These are phyloP conservation scores for Pseudomyrmex flavicornis DNA, from an alignment of 1,140 invertebrate species.

Conservation along the genomic window DNA sequence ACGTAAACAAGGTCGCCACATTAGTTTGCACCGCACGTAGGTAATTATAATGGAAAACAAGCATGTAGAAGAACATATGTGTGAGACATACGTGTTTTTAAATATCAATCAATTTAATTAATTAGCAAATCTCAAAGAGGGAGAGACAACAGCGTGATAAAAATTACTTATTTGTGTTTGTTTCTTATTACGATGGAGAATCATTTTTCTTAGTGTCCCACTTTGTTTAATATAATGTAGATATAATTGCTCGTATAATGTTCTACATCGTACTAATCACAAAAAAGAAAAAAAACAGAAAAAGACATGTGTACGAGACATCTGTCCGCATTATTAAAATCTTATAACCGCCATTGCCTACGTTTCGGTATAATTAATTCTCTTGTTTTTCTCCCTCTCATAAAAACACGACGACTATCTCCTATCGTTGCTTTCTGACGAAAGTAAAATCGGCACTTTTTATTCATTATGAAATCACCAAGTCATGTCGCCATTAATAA, in stretches of 20 bases:
- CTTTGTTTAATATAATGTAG: background rate
- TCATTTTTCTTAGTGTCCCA: background rate
- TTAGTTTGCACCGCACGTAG: constrained; percentile 21
- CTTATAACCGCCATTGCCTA: background rate
- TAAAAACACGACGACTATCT: constrained; percentile 1
- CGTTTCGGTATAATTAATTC: background rate
- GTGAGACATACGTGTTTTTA: background rate
- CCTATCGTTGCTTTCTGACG: background rate
- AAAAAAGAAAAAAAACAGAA: background rate
- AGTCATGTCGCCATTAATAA: constrained; percentile 42
- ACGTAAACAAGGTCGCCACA: constrained; percentile 51
- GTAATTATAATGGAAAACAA: constrained; percentile 37
- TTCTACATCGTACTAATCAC: background rate
- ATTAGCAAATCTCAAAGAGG: too few species aligned
- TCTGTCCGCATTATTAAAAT: constrained; percentile 7
- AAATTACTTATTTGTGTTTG: background rate
- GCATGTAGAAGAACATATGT: background rate
- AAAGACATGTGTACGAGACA: background rate
- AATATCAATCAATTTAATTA: background rate
- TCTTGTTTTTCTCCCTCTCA: too few species aligned
- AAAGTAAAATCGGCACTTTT: constrained; percentile 8
- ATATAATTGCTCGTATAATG: background rate
- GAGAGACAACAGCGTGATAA: too few species aligned
- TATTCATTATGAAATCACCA: constrained; percentile 26
- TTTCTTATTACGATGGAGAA: background rate